phyloP scores from a whole-genome alignment of 2,797 vertebrate species.

The Falco berigora region DNA sequence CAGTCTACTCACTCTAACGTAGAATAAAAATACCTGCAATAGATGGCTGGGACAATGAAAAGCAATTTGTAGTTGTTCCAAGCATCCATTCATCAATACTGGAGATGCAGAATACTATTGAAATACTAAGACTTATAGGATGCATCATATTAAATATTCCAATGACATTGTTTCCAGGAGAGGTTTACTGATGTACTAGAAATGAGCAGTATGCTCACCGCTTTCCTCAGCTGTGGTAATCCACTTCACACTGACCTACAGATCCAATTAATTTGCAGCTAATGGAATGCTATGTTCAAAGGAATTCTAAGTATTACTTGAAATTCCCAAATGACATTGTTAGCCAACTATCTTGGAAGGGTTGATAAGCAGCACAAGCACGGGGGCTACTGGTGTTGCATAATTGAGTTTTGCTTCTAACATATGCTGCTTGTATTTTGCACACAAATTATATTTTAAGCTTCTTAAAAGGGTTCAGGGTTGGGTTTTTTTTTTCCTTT shows the following conservation, averaged over 20 bases:
- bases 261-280: constrained; percentile 36
- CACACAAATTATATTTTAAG: neutral
- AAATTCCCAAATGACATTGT: neutral
- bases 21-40: neutral
- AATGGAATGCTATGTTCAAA: constrained; percentile 34
- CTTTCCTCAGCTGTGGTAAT: neutral
- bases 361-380: neutral
- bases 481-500: neutral
- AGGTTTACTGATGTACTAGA: neutral
- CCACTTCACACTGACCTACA: constrained; percentile 26
- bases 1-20: neutral
- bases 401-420: neutral
- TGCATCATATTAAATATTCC: neutral
- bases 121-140: neutral
- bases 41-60: neutral
- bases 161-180: neutral
- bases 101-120: neutral
- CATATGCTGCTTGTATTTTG: neutral
- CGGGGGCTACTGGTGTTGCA: neutral
- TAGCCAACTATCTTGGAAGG: neutral
- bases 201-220: neutral
- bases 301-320: constrained; percentile 24
- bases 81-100: neutral
- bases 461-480: neutral
- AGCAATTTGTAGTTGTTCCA: neutral